Conservation (phyloP, 2,888 invertebrate genomes). For the Ommatoiulus sabulosus region DNA sequence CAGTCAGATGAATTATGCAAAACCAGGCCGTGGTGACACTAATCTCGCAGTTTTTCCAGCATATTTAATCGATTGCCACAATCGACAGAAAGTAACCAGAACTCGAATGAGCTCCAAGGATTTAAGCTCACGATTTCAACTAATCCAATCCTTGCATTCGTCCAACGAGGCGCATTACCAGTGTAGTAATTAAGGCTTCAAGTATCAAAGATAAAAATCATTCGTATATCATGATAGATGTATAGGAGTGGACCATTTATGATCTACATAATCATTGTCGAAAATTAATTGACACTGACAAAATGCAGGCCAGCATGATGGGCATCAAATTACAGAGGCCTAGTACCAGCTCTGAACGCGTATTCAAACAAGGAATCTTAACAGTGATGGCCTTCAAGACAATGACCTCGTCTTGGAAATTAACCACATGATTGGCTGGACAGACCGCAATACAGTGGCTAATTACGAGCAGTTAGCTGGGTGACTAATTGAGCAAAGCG, state of each 20-base stretch:
- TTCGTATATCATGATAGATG: not conserved
- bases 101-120: too few relatives aligned
- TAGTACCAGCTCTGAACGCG: not conserved
- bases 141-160: too few relatives aligned
- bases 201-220: not conserved
- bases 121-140: too few relatives aligned
- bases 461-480: not conserved
- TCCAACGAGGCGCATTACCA: not conserved
- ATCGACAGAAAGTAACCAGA: too few relatives aligned
- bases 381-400: constrained; percentile 7
- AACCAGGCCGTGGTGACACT: not conserved
- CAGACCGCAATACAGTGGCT: not conserved
- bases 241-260: not conserved
- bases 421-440: constrained; percentile 3
- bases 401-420: not conserved
- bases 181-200: not conserved
- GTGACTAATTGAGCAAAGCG: not conserved
- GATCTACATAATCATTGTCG: not conserved
- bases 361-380: not conserved
- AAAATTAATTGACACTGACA: not conserved
- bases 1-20: not conserved
- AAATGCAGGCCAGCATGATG: not conserved
- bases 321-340: constrained; percentile 17
- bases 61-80: too few relatives aligned
- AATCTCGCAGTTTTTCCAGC: not conserved